phyloP scores from a whole-genome alignment of 2,888 invertebrate genomes.

The Plagodis dolabraria region DNA sequence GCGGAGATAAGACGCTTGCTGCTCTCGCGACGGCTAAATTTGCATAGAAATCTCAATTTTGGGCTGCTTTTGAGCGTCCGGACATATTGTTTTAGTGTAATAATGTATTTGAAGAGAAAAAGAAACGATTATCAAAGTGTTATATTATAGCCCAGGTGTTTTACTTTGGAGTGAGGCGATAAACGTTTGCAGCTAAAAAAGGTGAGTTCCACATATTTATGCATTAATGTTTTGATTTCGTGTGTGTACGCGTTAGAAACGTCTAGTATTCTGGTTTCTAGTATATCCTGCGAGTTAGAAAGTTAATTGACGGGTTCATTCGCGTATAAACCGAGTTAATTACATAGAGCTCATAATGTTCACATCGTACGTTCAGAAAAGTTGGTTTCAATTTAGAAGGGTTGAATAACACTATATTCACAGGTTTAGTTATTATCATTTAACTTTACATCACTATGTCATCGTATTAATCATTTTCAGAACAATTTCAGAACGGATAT shows the following conservation, averaged over 20 bases:
- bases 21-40: slow-evolving; percentile 48
- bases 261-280: slow-evolving; percentile 33
- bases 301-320: slow-evolving; percentile 53
- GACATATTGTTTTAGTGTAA: slow-evolving; percentile 77
- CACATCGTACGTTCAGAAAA: slow-evolving; percentile 9
- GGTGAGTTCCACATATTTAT: slow-evolving; percentile 60
- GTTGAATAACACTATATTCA: slow-evolving; percentile 27
- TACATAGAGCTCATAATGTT: slow-evolving; percentile 20
- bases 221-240: slow-evolving; percentile 64
- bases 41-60: slow-evolving; percentile 63
- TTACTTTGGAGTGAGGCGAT: slow-evolving; percentile 63
- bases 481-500: no score
- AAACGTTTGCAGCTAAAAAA: slow-evolving; percentile 65
- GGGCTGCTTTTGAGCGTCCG: slow-evolving; percentile 77
- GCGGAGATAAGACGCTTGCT: slow-evolving; percentile 64
- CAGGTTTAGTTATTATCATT: no score
- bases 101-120: slow-evolving; percentile 84
- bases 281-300: slow-evolving; percentile 55
- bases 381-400: slow-evolving; percentile 40
- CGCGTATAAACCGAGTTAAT: slow-evolving; percentile 44
- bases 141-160: slow-evolving; percentile 83
- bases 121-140: slow-evolving; percentile 81
- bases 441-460: no score
- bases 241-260: slow-evolving; percentile 36
- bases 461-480: no score